phyloP scores from a whole-genome alignment of 2,888 invertebrate species.

The Coecobrya sp. region DNA sequence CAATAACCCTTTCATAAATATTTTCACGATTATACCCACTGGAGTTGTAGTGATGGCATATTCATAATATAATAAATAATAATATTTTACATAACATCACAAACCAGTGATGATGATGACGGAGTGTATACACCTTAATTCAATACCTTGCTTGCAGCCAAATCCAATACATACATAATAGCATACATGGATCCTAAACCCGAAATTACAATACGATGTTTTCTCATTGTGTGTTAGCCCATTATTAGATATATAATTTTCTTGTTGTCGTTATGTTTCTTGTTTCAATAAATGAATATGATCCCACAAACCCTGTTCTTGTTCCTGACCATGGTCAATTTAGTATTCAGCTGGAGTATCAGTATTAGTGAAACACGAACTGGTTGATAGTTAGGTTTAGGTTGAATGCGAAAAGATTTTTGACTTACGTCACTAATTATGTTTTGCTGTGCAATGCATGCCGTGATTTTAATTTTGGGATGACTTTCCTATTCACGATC shows the following conservation, averaged over 20 bases:
- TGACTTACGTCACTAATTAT: background rate
- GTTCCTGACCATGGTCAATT: constrained; percentile 36
- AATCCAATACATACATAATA: background rate
- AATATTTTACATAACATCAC: no score
- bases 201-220: background rate
- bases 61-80: no score
- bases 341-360: constrained; percentile 1
- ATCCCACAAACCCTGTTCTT: background rate
- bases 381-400: background rate
- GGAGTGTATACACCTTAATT: background rate
- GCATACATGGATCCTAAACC: background rate
- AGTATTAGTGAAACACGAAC: background rate
- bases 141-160: background rate
- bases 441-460: background rate
- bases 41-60: no score
- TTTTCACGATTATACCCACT: background rate
- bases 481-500: no score
- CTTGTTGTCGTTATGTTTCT: background rate
- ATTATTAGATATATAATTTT: no score
- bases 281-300: background rate
- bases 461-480: background rate
- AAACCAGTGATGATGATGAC: background rate
- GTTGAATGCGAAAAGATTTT: background rate
- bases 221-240: background rate
- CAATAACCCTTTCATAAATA: background rate